Evolutionary conservation across 2,888 invertebrate genomes (phyloP).

Genomic region (Salpingus planirostris): DNA sequence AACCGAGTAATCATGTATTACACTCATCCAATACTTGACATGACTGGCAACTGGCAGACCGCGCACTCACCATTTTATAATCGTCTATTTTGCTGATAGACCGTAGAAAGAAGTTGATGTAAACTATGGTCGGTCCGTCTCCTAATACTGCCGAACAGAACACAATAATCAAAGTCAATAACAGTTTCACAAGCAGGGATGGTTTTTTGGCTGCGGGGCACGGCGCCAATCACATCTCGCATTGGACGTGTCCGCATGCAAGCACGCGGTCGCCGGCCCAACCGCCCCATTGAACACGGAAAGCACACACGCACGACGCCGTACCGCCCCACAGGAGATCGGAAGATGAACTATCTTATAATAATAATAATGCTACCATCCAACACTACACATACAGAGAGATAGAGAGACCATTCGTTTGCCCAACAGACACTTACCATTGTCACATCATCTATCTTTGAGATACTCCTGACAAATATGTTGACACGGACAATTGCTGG

Average conservation of each 20-base stretch:
- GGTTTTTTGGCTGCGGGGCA: slow-evolving; percentile 32
- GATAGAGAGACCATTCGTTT: slow-evolving; percentile 27
- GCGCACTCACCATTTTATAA: slow-evolving; percentile 93
- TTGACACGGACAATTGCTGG: slow-evolving; percentile 94
- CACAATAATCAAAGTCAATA: too few relatives aligned
- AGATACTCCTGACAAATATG: slow-evolving; percentile 98
- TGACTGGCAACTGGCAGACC: slow-evolving; percentile 42
- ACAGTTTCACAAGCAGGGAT: slow-evolving; percentile 22
- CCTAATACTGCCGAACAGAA: slow-evolving; percentile 49
- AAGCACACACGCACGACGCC: slow-evolving; percentile 33
- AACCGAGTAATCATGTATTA: slow-evolving; percentile 21
- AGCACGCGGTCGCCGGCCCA: slow-evolving; percentile 25
- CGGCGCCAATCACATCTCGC: slow-evolving; percentile 40
- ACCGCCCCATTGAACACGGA: slow-evolving; percentile 25
- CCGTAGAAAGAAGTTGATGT: slow-evolving; percentile 92
- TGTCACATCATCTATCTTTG: slow-evolving; percentile 98
- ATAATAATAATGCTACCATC: slow-evolving; percentile 20
- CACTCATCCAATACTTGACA: slow-evolving; percentile 39
- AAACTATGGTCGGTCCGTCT: slow-evolving; percentile 79
- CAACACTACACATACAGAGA: slow-evolving; percentile 36
- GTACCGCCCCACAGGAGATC: slow-evolving; percentile 26
- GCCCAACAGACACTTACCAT: slow-evolving; percentile 75
- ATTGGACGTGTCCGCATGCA: slow-evolving; percentile 36
- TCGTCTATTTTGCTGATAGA: slow-evolving; percentile 99
- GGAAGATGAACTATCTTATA: slow-evolving; percentile 28